Percentiles rank a stretch among this genome's conserved stretches.
These are phyloP conservation scores for Amphilophus citrinellus DNA, from an alignment of 2,113 vertebrate genomes.

Conservation along the genomic window DNA sequence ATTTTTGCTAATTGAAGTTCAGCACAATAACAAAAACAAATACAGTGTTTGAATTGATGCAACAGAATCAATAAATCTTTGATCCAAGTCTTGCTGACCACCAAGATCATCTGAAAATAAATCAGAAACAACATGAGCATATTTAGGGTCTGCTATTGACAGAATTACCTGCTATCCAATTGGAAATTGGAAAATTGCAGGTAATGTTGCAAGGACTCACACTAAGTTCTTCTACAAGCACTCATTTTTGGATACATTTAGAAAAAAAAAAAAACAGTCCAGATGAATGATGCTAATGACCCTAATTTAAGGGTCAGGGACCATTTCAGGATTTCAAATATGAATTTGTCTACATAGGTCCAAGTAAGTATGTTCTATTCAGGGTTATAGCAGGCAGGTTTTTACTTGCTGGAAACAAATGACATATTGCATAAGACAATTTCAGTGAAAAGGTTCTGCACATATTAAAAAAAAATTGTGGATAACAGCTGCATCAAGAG, in stretches of 20 bases:
- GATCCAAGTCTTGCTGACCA: background rate
- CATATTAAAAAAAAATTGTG: background rate
- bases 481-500: slow-evolving; percentile 16
- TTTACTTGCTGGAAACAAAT: background rate
- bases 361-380: background rate
- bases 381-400: background rate
- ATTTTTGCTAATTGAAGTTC: too few relatives aligned
- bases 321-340: slow-evolving; percentile 6
- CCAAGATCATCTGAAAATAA: background rate
- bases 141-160: background rate
- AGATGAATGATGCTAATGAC: background rate
- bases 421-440: slow-evolving; percentile 11
- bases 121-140: background rate
- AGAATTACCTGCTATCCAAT: background rate
- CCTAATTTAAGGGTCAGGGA: background rate
- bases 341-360: background rate
- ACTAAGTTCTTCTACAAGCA: too few relatives aligned
- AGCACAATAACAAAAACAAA: background rate
- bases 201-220: too few relatives aligned
- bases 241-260: too few relatives aligned
- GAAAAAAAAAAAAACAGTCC: too few relatives aligned
- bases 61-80: background rate
- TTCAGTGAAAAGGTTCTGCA: background rate
- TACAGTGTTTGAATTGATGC: background rate
- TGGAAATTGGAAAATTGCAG: too few relatives aligned